Evolutionary conservation across 1,140 invertebrate genomes (phyloP), one percentile per base, ranked within the genome.

Genomic region (Batillaria attramentaria): DNA sequence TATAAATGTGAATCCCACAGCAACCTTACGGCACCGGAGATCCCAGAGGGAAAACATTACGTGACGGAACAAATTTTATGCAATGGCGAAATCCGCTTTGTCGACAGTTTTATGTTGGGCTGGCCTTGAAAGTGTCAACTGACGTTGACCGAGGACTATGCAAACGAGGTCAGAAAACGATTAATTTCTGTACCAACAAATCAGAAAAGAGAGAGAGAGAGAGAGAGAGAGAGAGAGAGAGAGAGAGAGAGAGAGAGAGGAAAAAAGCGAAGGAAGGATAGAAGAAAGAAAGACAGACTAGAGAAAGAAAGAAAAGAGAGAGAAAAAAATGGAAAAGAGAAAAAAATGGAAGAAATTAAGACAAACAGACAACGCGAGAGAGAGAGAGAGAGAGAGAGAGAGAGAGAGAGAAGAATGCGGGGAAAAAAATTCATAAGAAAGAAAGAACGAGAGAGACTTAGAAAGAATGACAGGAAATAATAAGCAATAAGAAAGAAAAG

Each of bases 141-240:
- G n/a, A n/a, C n/a, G n/a, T n/a, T n/a, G n/a, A n/a, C n/a, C n/a
- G n/a, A n/a, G n/a, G n/a, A n/a, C n/a, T n/a, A n/a, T n/a, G n/a
- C n/a, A n/a, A n/a, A n/a, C n/a, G n/a, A n/a, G n/a, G n/a, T n/a
- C n/a, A n/a, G n/a, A n/a, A n/a, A n/a, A n/a, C n/a, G n/a, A n/a
- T n/a, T n/a, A n/a, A n/a, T n/a, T n/a, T n/a, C n/a, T 50, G 46
- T 24, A 50, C 46, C 10, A 10, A 50, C 10, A 50, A 13, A 50
- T 50, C 46, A 10, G 24, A 13, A 24, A 13, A 24, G n/a, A n/a
- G n/a, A n/a, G n/a, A n/a, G n/a, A 54, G 46, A 54, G 46, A 54
- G 46, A 54, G 46, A 54, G 46, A 54, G 46, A 54, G 46, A 54
- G 46, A 54, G 46, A 54, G 46, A 54, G 46, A 54, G 46, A 54